Conservation (phyloP, 2,113 vertebrate genomes). For the Pitta sordida region DNA sequence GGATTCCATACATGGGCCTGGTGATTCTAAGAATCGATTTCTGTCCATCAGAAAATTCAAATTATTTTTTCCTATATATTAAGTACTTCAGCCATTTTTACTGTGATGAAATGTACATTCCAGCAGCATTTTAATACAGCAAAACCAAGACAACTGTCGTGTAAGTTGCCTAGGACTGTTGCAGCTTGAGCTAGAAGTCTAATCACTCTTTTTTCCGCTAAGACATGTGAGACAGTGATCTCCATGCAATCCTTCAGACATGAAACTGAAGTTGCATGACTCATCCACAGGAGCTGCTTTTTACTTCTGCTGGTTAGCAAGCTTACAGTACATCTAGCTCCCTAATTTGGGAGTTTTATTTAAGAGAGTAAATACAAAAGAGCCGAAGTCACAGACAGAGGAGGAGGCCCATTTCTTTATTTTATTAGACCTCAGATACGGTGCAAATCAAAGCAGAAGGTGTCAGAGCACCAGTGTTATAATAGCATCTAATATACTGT, state of each 20-base stretch:
- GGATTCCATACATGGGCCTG: neutral
- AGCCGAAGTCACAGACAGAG: neutral
- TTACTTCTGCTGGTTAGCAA: neutral
- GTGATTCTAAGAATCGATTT: neutral
- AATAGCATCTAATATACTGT: constrained; percentile 23
- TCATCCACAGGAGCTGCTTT: neutral
- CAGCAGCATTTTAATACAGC: neutral
- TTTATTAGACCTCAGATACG: neutral
- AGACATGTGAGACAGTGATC: neutral
- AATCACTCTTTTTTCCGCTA: neutral
- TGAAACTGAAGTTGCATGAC: fast-evolving
- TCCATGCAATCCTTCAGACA: neutral
- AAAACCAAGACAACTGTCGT: neutral
- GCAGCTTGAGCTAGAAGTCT: neutral
- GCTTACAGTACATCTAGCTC: neutral
- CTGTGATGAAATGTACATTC: neutral
- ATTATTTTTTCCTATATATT: neutral
- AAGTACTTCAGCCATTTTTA: neutral
- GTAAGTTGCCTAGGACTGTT: neutral
- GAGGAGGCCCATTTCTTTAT: neutral
- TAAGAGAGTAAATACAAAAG: neutral
- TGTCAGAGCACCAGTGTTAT: neutral
- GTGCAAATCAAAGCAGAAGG: constrained; percentile 2
- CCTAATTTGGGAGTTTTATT: neutral
- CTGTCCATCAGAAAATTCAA: neutral